Evolutionary conservation across 2,797 vertebrate species (phyloP).

Genomic region (Tangara arthus): DNA sequence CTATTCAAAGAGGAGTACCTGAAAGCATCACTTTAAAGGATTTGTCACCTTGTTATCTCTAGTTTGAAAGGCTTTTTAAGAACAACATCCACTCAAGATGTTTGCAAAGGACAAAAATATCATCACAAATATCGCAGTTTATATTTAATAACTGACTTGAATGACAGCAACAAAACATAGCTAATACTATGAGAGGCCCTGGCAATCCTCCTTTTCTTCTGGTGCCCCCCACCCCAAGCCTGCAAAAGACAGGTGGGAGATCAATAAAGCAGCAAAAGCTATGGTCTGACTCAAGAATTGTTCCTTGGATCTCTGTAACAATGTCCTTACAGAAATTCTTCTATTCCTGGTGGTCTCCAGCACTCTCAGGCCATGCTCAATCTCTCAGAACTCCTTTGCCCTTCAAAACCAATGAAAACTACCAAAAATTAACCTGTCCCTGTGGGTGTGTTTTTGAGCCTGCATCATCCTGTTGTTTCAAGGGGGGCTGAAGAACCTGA

Average conservation of each 20-base stretch:
- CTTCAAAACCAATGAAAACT: background rate
- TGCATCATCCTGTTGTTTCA: background rate
- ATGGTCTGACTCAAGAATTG: background rate
- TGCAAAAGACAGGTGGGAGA: background rate
- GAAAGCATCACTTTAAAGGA: constrained; percentile 8
- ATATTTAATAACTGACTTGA: background rate
- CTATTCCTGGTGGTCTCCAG: background rate
- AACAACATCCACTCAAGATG: background rate
- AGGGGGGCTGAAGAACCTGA: background rate
- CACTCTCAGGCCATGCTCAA: background rate
- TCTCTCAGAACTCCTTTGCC: background rate
- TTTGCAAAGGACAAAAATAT: background rate
- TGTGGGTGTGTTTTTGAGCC: background rate
- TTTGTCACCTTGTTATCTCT: constrained; percentile 27
- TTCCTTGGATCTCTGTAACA: background rate
- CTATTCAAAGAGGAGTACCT: background rate
- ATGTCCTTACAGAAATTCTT: background rate
- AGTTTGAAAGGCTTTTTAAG: background rate
- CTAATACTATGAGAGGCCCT: background rate
- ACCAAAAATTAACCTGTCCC: background rate
- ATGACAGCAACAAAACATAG: background rate
- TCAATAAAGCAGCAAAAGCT: background rate
- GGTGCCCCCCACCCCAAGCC: background rate
- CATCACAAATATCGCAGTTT: background rate
- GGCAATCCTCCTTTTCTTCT: background rate